Evolutionary conservation across 1,140 invertebrate genomes (phyloP), one percentile per base, ranked within the genome.

Genomic region (Pristionchus pacificus): DNA sequence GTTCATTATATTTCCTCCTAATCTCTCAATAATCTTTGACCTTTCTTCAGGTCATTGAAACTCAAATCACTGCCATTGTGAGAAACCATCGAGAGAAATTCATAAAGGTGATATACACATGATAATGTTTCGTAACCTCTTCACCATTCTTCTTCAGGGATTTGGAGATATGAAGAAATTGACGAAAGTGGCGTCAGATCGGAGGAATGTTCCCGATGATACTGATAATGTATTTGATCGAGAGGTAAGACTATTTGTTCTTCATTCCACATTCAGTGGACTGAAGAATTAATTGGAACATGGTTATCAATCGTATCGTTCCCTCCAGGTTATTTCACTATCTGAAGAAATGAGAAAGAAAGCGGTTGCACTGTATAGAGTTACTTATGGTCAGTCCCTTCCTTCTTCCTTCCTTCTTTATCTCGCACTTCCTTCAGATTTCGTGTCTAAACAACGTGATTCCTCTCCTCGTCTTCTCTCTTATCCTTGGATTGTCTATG

Each of bases 51-150:
- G 29, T 72, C 58, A 61, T 72, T 25, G 65, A 67, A 32, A 72
- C 71, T 2, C 65, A 62, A 49, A 14, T 72, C 3, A 49, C 59
- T 2, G 60, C 32, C 55, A 15, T 72, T 29, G 66, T 62, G 58
- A 59, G 60, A 13, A 38, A 30, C 13, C 60, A 29, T 29, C 33
- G 71, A 59, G 33, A 72, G 27, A n/a, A 61, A 13, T 72, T 72
- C 64, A 67, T 72, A n/a, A 65, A 72, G 58, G 70, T 72, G 33
- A 65, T 25, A 55, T 67, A 29, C 13, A 57, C n/a, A n/a, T 57
- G 14, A 14, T 57, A 57, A 14, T 14, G 55, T 57, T 14, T n/a
- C 55, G 55, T 14, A 57, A 57, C 55, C n/a, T n/a, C n/a, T n/a
- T n/a, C n/a, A n/a, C n/a, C n/a, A n/a, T n/a, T n/a, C n/a, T n/a